A percentile compares a stretch with the other conserved stretches of the same genome.
phyloP scores from a whole-genome alignment of 2,113 vertebrate genomes.

The Pleuronectes platessa region DNA sequence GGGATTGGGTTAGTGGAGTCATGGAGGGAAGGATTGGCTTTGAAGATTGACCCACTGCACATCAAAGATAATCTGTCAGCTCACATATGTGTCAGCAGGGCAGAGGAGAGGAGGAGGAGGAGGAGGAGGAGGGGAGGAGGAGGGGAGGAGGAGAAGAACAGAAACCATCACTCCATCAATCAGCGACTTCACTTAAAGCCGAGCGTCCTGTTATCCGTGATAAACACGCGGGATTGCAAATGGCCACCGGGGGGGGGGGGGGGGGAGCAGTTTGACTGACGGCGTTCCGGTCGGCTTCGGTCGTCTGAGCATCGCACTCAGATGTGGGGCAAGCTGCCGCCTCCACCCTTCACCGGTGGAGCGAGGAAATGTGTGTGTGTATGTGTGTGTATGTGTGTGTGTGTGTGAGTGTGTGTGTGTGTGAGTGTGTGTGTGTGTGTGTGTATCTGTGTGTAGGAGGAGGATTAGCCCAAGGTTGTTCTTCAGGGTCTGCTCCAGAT shows the following conservation, averaged over 20 bases:
- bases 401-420: no score
- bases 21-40: constrained; percentile 48
- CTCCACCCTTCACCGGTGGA: constrained; percentile 50
- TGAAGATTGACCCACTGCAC: constrained; percentile 54
- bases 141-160: not conserved
- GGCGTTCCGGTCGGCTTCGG: not conserved
- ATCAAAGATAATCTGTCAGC: constrained; percentile 45
- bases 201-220: constrained; percentile 1
- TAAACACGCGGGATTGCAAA: constrained; percentile 47
- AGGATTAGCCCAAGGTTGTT: constrained; percentile 51
- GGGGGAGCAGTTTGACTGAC: constrained; percentile 27
- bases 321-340: constrained; percentile 60
- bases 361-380: constrained; percentile 14
- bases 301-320: constrained; percentile 44
- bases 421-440: constrained; percentile 7
- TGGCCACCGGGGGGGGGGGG: constrained; percentile 11
- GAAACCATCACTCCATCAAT: constrained; percentile 26
- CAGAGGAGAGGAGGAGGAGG: constrained; percentile 24
- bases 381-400: no score
- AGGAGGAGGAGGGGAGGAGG: not conserved
- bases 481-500: constrained; percentile 47
- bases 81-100: constrained; percentile 72
- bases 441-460: constrained; percentile 6
- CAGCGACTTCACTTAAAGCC: constrained; percentile 1
- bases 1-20: constrained; percentile 42